These are phyloP conservation scores for Anaspis maculata DNA, from an alignment of 2,888 invertebrate species.

Conservation along the genomic window DNA sequence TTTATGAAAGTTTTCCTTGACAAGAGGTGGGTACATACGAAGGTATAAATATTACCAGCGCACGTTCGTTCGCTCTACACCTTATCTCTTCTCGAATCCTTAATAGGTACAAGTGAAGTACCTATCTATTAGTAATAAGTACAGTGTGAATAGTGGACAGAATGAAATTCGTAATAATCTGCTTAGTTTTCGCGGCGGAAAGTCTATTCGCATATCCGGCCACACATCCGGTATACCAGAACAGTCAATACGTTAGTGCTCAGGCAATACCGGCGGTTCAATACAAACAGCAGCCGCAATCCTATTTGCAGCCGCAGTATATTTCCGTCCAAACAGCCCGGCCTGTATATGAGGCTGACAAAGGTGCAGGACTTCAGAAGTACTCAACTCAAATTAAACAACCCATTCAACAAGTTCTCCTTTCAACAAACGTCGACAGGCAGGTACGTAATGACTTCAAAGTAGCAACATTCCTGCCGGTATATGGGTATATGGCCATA, in stretches of 20 bases:
- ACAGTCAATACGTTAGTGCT: slow-evolving; percentile 22
- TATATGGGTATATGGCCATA: too few relatives aligned
- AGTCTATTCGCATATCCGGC: slow-evolving; percentile 20
- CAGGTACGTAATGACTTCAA: too few relatives aligned
- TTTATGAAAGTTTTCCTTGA: slow-evolving; percentile 13
- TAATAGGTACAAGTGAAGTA: too few relatives aligned
- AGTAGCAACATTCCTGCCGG: too few relatives aligned
- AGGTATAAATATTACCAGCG: slow-evolving; percentile 19
- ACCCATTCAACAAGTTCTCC: slow-evolving; percentile 40
- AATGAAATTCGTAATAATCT: slow-evolving; percentile 20
- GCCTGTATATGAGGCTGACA: slow-evolving; percentile 22
- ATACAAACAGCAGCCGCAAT: slow-evolving; percentile 14
- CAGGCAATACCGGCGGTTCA: slow-evolving; percentile 21
- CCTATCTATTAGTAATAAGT: too few relatives aligned
- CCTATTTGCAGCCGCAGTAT: slow-evolving; percentile 11
- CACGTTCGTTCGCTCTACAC: slow-evolving; percentile 14
- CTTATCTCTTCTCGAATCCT: too few relatives aligned
- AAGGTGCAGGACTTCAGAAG: slow-evolving; percentile 30
- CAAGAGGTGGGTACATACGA: slow-evolving; percentile 17
- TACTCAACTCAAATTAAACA: slow-evolving; percentile 39
- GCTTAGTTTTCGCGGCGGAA: slow-evolving; percentile 17
- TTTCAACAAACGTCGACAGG: slow-evolving; percentile 39
- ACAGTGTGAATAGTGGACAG: slow-evolving; percentile 1
- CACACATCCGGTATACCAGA: slow-evolving; percentile 26
- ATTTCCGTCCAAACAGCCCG: slow-evolving; percentile 13